phyloP scores from a whole-genome alignment of 2,113 vertebrate species.

The Archilochus colubris region DNA sequence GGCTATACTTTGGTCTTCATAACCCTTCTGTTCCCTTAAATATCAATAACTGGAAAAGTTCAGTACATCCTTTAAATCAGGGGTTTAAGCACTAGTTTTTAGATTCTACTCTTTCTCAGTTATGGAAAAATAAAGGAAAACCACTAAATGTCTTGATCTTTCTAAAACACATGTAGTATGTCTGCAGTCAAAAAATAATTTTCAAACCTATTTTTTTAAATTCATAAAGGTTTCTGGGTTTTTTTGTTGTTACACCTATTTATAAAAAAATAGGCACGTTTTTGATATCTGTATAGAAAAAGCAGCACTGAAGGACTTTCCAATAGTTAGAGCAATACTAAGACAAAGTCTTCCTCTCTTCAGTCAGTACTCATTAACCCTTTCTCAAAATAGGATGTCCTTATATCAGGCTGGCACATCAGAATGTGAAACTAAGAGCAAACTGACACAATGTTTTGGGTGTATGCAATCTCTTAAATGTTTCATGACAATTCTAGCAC shows the following conservation, averaged over 20 bases:
- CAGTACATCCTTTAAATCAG: not conserved
- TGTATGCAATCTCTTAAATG: not conserved
- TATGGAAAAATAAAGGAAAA: not conserved
- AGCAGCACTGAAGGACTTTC: not conserved
- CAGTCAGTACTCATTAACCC: not conserved
- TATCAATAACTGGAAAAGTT: not conserved
- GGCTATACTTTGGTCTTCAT: not conserved
- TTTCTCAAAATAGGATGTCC: not conserved
- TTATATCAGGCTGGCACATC: not conserved
- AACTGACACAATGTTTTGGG: not conserved
- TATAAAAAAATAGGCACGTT: not conserved
- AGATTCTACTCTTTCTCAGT: not conserved
- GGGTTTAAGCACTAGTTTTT: not conserved
- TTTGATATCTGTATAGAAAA: not conserved
- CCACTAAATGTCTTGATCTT: not conserved
- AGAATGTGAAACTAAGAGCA: not conserved
- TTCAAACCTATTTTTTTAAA: not conserved
- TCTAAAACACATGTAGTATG: not conserved
- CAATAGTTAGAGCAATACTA: not conserved
- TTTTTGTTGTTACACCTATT: not conserved
- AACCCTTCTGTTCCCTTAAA: not conserved
- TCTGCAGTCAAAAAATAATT: not conserved
- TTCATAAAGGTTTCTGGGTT: fast-evolving
- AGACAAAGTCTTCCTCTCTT: not conserved
- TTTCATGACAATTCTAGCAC: not conserved